A percentile compares a stretch with the other conserved stretches of the same genome.
phyloP scores from a whole-genome alignment of 2,113 vertebrate genomes.

The Centrocercus urophasianus region DNA sequence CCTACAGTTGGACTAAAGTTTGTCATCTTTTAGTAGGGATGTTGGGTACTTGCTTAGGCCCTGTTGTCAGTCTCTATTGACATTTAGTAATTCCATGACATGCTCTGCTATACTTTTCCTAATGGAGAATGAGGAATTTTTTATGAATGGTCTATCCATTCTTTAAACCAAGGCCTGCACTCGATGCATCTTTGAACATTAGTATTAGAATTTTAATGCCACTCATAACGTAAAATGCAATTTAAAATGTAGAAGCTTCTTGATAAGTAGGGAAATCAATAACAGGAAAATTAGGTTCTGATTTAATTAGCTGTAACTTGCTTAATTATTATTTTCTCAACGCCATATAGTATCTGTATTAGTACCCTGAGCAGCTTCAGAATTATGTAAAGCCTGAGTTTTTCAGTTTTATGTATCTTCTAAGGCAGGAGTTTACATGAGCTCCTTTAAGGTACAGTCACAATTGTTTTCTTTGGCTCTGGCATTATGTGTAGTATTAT shows the following conservation, averaged over 20 bases:
- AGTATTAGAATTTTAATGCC: background rate
- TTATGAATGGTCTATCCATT: background rate
- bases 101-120: background rate
- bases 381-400: background rate
- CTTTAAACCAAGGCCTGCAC: background rate
- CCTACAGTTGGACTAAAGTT: background rate
- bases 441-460: background rate
- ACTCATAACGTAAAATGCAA: background rate
- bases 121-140: background rate
- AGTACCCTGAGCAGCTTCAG: background rate
- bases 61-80: background rate
- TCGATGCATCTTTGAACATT: background rate
- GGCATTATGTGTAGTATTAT: background rate
- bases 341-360: background rate
- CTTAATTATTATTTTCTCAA: background rate
- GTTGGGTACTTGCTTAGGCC: background rate
- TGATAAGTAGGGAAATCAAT: background rate
- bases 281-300: background rate
- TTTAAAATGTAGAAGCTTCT: slow-evolving; percentile 20
- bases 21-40: background rate
- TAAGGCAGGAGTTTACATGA: background rate
- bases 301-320: slow-evolving; percentile 16
- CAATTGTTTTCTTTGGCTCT: background rate
- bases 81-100: fast-evolving
- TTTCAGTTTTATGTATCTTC: background rate